Evolutionary conservation across 2,888 invertebrate species (phyloP).

Genomic region (Drosophila limbata): DNA sequence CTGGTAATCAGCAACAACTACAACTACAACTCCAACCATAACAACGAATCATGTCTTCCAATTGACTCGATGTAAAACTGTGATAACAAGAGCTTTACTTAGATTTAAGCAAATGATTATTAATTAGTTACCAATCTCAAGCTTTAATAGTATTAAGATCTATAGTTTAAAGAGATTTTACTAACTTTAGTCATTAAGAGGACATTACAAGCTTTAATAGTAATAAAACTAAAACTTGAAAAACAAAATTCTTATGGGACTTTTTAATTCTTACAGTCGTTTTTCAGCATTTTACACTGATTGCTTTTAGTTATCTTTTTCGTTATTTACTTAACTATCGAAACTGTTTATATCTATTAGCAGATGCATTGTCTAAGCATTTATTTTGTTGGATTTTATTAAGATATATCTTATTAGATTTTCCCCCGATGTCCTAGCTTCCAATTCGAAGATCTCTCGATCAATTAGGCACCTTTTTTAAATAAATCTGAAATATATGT

Average conservation of each 20-base stretch:
- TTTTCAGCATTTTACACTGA: neutral
- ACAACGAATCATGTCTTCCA: conserved; percentile 66
- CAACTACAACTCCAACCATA: conserved; percentile 26
- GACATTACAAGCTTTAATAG: conserved; percentile 56
- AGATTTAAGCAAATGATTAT: conserved; percentile 25
- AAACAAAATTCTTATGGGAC: conserved; percentile 11
- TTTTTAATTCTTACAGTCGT: neutral
- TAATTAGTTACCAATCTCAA: conserved; percentile 28
- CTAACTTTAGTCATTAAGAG: conserved; percentile 39
- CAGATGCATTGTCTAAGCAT: neutral
- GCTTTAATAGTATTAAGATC: conserved; percentile 53
- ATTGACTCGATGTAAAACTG: conserved; percentile 56
- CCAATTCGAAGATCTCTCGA: neutral
- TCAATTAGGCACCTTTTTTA: neutral
- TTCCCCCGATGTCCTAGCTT: neutral
- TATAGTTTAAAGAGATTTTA: conserved; percentile 13
- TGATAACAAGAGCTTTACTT: conserved; percentile 68
- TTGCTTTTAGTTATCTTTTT: neutral
- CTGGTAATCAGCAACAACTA: conserved; percentile 57
- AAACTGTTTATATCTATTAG: neutral
- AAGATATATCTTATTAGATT: conserved; percentile 2
- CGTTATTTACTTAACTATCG: neutral
- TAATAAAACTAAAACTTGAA: conserved; percentile 48
- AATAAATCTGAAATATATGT: neutral
- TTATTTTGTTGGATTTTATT: neutral